These are phyloP conservation scores for Neoaliturus tenellus DNA, from an alignment of 2,888 invertebrate species.

Conservation along the genomic window DNA sequence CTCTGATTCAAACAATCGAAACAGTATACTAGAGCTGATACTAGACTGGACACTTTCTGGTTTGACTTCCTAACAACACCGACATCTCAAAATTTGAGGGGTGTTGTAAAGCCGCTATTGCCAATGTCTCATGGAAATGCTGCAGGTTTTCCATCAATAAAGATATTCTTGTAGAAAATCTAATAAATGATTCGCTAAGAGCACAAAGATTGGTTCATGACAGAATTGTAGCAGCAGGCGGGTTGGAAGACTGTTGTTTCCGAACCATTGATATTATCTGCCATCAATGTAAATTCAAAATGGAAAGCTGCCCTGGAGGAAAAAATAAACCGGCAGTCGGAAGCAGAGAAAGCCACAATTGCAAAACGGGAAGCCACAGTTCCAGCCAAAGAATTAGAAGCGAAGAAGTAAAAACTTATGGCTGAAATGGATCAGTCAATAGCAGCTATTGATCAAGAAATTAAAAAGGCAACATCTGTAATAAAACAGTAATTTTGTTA, in stretches of 20 bases:
- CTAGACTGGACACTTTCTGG: background rate
- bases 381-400: background rate
- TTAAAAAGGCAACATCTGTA: too few species aligned
- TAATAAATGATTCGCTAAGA: background rate
- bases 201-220: background rate
- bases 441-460: background rate
- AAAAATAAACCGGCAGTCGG: background rate
- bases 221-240: background rate
- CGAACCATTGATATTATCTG: background rate
- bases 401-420: background rate
- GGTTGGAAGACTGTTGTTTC: background rate
- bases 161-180: background rate
- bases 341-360: background rate
- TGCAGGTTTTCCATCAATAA: background rate
- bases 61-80: background rate
- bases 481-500: too few species aligned
- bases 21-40: background rate
- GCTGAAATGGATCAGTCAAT: background rate
- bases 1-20: background rate
- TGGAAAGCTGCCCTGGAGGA: background rate
- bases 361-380: background rate
- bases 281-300: background rate
- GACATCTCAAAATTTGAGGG: background rate
- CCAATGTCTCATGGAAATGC: slow-evolving; percentile 39
- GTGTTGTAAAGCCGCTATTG: background rate